Evolutionary conservation across 1,140 invertebrate genomes (phyloP).

Genomic region (Drosophila tani): DNA sequence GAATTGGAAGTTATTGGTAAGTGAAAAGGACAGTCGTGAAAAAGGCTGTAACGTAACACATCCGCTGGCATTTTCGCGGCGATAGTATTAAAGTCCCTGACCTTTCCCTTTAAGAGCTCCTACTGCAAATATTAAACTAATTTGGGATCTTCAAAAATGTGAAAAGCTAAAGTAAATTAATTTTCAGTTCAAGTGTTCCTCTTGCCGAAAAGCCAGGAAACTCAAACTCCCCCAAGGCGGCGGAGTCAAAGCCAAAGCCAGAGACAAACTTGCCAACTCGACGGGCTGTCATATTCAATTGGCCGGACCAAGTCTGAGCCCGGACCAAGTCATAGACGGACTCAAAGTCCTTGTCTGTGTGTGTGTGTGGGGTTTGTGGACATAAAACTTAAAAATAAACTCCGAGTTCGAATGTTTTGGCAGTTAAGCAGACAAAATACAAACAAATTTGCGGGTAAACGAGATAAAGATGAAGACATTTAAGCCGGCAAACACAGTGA

Average conservation of each 20-base stretch:
- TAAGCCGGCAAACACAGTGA: slow-evolving; percentile 50
- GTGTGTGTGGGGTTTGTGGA: slow-evolving; percentile 29
- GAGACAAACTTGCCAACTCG: slow-evolving; percentile 46
- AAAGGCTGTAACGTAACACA: neutral
- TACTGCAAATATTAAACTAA: slow-evolving; percentile 7
- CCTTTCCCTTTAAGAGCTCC: neutral
- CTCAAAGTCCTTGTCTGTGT: slow-evolving; percentile 7
- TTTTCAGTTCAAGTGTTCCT: slow-evolving; percentile 31
- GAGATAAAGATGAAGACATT: slow-evolving; percentile 57
- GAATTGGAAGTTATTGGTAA: slow-evolving; percentile 91
- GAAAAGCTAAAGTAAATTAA: slow-evolving; percentile 24
- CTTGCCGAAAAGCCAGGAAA: slow-evolving; percentile 8
- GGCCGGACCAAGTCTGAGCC: slow-evolving; percentile 27
- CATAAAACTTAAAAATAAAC: slow-evolving; percentile 63
- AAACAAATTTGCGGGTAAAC: slow-evolving; percentile 56
- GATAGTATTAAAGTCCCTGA: slow-evolving; percentile 7
- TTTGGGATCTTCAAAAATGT: slow-evolving; percentile 3
- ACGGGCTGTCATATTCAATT: slow-evolving; percentile 55
- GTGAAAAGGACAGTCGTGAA: slow-evolving; percentile 60
- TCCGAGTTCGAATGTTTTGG: slow-evolving; percentile 50
- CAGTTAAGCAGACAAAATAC: slow-evolving; percentile 47
- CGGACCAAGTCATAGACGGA: neutral
- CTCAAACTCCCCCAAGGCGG: slow-evolving; percentile 18
- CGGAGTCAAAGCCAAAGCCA: slow-evolving; percentile 1
- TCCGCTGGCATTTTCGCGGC: neutral